A percentile compares a stretch with the other conserved stretches of the same genome.
phyloP scores from a whole-genome alignment of 2,888 invertebrate genomes.

The Blastobasis adustella region DNA sequence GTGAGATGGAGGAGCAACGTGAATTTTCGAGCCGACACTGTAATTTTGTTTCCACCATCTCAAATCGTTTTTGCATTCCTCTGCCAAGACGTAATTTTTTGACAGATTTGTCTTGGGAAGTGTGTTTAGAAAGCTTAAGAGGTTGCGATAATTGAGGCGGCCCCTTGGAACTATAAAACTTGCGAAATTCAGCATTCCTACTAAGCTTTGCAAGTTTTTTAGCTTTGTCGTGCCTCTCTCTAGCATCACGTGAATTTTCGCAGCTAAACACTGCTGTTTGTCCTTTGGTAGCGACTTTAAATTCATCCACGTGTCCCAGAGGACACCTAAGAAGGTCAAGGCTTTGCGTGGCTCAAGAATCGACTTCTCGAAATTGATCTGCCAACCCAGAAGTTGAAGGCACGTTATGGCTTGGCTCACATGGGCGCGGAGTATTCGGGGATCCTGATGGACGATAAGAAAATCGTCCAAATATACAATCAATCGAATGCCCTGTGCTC shows the following conservation, averaged over 20 bases:
- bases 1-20: background rate
- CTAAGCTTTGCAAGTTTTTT: background rate
- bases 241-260: background rate
- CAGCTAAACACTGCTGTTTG: background rate
- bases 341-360: background rate
- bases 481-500: conserved; percentile 14
- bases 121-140: background rate
- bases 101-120: background rate
- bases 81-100: background rate
- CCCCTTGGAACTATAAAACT: background rate
- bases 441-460: background rate
- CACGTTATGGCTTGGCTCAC: background rate
- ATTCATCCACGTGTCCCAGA: background rate
- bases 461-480: conserved; percentile 19
- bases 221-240: background rate
- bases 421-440: background rate
- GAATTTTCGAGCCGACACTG: background rate
- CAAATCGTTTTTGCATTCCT: background rate
- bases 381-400: background rate
- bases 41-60: background rate
- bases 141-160: background rate
- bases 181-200: background rate
- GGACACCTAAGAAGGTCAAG: background rate
- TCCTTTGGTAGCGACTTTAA: background rate
- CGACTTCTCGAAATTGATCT: conserved; percentile 1